A percentile compares a stretch with the other conserved stretches of the same genome.
phyloP scores from a whole-genome alignment of 2,113 vertebrate species.

The Serinus canaria region DNA sequence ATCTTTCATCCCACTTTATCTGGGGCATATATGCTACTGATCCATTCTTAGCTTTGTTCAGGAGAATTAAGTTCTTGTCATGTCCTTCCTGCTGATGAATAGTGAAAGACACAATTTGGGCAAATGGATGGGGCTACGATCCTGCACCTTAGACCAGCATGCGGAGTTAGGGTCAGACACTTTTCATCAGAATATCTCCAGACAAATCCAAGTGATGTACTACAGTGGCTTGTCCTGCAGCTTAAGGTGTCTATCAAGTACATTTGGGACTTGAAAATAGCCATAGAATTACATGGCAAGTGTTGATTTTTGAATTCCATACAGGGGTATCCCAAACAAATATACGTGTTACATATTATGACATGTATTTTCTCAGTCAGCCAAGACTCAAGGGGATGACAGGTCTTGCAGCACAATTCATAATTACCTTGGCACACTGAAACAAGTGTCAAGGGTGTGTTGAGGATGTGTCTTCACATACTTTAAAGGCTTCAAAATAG shows the following conservation, averaged over 20 bases:
- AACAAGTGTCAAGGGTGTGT: not conserved
- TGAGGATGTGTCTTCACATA: not conserved
- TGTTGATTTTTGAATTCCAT: not conserved
- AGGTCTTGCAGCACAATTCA: fast-evolving
- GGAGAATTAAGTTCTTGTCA: not conserved
- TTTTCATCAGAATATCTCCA: not conserved
- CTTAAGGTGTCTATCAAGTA: too few species aligned
- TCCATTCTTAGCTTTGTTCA: not conserved
- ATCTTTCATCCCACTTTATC: not conserved
- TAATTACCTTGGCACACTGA: not conserved
- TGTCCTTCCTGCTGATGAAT: not conserved
- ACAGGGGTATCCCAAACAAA: not conserved
- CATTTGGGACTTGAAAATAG: not conserved
- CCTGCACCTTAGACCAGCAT: not conserved
- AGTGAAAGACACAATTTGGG: not conserved
- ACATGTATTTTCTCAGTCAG: not conserved
- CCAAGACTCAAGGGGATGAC: not conserved
- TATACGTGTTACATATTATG: fast-evolving
- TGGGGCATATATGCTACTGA: not conserved
- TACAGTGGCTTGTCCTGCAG: not conserved
- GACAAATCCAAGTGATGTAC: not conserved
- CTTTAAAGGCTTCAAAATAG: not conserved
- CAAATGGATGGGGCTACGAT: not conserved
- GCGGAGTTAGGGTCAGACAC: fast-evolving
- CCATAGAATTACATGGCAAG: not conserved